Base-by-base conservation (phyloP, 2,113 vertebrate genomes). In the Hippocampus mohnikei region DNA sequence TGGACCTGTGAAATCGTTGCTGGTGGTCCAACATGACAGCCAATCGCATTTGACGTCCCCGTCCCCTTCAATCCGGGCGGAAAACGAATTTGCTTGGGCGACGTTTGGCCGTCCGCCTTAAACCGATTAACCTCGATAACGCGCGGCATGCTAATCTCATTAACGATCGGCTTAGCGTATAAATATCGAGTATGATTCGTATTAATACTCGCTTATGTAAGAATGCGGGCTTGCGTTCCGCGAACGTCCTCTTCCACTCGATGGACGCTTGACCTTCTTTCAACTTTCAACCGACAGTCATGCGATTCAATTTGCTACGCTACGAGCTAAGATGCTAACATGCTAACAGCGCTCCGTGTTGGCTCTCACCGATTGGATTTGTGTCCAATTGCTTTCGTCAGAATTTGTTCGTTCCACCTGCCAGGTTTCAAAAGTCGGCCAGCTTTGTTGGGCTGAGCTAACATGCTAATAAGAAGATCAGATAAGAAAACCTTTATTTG, bases 81-180 rank as follows among this genome's bases (percentile, higher is more conserved):
- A 18, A 61, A 62, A 41, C 41, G 33, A 62, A 41, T 41, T 62
- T 41, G 33, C 33, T 40, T 5, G 11, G 4, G 33, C 41, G 18
- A 12, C 15, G 33, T 40, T 59, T 5, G 33, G 33, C 16, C 8
- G 33, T 33, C 10, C 20, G 33, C 60, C 1, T 33, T 62, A 62
- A 62, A 37, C 37, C 20, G 60, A 40, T 62, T 62, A 62, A 41
- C 60, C 33, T 58, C 33, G 21, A 62, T 62, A 62, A 62, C 37
- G 33, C 18, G 37, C 33, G 9, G 33, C 8, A 2, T 37, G 60
- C 37, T 62, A 62, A 62, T 62, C 60, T 41, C 37, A 62, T 62
- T 62, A 62, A 41, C 21, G 33, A 33, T 21, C 20, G 33, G 10
- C 10, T 62, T 11, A 62, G 8, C 37, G 20, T 62, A 21, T n/a